Evolutionary conservation across 2,797 vertebrate species (phyloP), one percentile per base, ranked within the genome.

Genomic region (Malurus leucopterus): DNA sequence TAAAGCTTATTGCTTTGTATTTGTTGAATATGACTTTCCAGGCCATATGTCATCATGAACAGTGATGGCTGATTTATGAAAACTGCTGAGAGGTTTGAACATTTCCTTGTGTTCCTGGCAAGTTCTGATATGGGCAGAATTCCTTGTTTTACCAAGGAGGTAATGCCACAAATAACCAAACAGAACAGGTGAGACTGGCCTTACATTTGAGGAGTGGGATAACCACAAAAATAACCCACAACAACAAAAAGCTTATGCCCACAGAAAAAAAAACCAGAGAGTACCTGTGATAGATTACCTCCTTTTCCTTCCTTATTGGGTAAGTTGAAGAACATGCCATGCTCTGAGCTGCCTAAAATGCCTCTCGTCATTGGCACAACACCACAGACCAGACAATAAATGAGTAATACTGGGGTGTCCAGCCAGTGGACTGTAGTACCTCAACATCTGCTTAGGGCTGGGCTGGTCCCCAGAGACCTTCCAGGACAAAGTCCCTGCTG

Each of bases 191-290:
- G 9, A 6, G n/a, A 38, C 21, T 49, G n/a, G 34, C 21, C 40
- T 77, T 12, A 1, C 53, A 34, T 44, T 49, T 64, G 14, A 32
- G 5, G 8, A 9, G 3, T 0, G 2, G 8, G 5, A 3, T 22
- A 12, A 12, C 7, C 8, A 47, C 4, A 40, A 41, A 80, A 57
- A 14, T 11, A 47, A 41, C 14, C 27, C 23, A 15, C 19, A 54
- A 30, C 18, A 63, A 68, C 20, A 20, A 30, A 49, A 24, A 47
- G 4, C 8, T 17, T 27, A 18, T 6, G 6, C 11, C 3, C 7
- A 12, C 8, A 34, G 36, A 36, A 16, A 69, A 24, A 51, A 24
- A 44, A 40, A 41, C 1, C 27, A 47, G 24, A 24, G 5, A 51
- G 3, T 44, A 13, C 4, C 30, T 49, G 9, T 63, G n/a, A 68